Evolutionary conservation across 2,113 vertebrate species (phyloP).

Genomic region (Malaclemys terrapin): DNA sequence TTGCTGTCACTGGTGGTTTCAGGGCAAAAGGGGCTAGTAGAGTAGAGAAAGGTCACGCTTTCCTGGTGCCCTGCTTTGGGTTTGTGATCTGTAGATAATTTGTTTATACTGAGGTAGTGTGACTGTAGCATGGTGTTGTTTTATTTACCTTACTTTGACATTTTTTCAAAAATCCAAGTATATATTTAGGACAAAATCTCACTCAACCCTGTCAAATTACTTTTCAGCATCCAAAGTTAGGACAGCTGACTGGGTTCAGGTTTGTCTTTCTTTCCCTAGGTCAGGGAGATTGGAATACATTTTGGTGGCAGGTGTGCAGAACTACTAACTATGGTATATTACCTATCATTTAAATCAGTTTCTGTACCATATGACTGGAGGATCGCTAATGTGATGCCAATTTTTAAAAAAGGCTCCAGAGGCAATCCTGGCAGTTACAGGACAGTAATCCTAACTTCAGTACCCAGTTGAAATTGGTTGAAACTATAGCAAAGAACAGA

Average conservation of each 20-base stretch:
- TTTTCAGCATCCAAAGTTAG: constrained; percentile 36
- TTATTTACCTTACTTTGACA: not conserved
- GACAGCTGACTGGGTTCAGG: constrained; percentile 1
- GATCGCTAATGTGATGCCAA: not conserved
- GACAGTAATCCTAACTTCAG: not conserved
- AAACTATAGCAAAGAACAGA: not conserved
- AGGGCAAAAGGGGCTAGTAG: not conserved
- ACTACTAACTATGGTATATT: too few relatives aligned
- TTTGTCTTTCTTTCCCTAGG: not conserved
- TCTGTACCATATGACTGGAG: too few relatives aligned
- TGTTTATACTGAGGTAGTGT: rapidly evolving
- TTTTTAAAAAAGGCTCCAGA: not conserved
- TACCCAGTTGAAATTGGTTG: not conserved
- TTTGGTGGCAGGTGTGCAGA: not conserved
- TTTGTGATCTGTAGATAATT: rapidly evolving
- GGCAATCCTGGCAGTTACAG: not conserved
- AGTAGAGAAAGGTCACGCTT: not conserved
- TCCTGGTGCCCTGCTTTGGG: rapidly evolving
- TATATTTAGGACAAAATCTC: constrained; percentile 22
- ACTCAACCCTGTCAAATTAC: not conserved
- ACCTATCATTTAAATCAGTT: too few relatives aligned
- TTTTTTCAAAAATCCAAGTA: constrained; percentile 3
- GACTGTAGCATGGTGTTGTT: not conserved
- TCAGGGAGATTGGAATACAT: not conserved
- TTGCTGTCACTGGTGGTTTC: rapidly evolving